These are phyloP conservation scores for Garrulus glandarius DNA, from an alignment of 2,797 vertebrate species.

Conservation along the genomic window DNA sequence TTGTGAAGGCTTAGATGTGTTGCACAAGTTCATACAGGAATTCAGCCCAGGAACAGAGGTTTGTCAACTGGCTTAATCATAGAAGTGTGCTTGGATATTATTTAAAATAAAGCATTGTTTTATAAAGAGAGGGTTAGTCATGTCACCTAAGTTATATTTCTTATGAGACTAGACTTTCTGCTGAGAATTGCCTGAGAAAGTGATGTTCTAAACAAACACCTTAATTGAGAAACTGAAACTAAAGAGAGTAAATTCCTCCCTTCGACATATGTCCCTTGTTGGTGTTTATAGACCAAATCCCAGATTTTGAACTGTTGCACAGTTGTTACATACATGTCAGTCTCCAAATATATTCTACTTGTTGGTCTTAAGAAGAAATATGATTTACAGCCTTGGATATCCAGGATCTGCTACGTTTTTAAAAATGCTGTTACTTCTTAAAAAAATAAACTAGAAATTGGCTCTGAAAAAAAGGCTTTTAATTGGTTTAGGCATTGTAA, in stretches of 20 bases:
- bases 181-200: neutral
- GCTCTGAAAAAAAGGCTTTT: neutral
- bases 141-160: neutral
- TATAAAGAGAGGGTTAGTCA: neutral
- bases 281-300: neutral
- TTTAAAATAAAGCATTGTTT: neutral
- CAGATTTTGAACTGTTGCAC: neutral
- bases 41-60: neutral
- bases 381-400: neutral
- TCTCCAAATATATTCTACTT: neutral
- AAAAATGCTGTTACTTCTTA: neutral
- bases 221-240: neutral
- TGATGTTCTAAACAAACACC: neutral
- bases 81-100: neutral
- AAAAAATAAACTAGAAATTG: neutral
- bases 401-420: neutral
- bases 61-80: neutral
- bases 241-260: neutral
- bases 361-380: neutral
- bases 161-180: neutral
- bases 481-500: neutral
- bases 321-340: neutral
- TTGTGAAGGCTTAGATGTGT: neutral
- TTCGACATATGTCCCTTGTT: neutral
- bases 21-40: neutral